Evolutionary conservation across 2,113 vertebrate species (phyloP).

Genomic region (Odobenus rosmarus): DNA sequence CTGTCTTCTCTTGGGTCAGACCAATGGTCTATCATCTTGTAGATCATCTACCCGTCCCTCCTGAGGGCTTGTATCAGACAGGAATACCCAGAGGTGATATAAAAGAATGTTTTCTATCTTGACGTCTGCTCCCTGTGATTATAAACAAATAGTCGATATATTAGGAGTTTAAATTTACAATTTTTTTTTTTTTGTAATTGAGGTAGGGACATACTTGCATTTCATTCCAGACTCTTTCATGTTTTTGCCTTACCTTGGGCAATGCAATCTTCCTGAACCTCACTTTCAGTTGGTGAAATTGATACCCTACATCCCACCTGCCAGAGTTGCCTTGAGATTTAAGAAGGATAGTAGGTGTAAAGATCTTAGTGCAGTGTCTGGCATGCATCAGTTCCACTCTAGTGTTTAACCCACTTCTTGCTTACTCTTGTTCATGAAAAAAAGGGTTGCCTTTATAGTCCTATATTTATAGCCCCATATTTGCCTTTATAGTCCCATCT

Average conservation of each 20-base stretch:
- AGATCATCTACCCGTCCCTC: neutral
- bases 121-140: neutral
- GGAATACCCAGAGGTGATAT: neutral
- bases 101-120: neutral
- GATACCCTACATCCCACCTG: neutral
- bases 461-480: neutral
- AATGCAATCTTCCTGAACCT: neutral
- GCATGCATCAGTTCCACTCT: neutral
- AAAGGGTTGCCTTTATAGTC: neutral
- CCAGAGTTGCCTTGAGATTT: neutral
- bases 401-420: neutral
- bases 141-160: neutral
- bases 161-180: neutral
- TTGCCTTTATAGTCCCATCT: neutral
- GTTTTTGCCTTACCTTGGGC: neutral
- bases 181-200: neutral
- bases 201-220: neutral
- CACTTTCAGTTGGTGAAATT: neutral
- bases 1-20: neutral
- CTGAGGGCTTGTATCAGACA: neutral
- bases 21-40: neutral
- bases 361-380: neutral
- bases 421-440: neutral
- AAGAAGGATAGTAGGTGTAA: neutral
- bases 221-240: neutral